Conservation (phyloP, 2,113 vertebrate genomes). For the Xiphophorus maculatus region DNA sequence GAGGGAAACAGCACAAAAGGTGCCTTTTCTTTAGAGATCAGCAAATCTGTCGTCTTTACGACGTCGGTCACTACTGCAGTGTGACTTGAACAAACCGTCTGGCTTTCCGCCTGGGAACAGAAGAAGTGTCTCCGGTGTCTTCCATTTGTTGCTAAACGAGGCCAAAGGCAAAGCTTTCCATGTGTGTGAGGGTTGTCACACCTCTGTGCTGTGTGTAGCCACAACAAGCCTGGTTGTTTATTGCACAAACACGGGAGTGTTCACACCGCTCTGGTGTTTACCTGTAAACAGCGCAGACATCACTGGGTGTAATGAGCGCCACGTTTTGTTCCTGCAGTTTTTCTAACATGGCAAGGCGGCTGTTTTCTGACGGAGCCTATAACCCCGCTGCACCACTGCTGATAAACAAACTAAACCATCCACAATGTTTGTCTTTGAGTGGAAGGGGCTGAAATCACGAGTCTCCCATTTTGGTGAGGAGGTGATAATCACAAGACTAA, state of each 20-base stretch:
- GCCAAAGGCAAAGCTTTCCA: constrained; percentile 63
- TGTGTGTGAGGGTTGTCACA: constrained; percentile 66
- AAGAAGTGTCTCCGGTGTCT: constrained; percentile 51
- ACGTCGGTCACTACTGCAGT: constrained; percentile 44
- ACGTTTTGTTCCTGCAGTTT: constrained; percentile 5
- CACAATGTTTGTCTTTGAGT: constrained; percentile 52
- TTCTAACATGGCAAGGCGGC: not conserved
- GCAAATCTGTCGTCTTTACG: constrained; percentile 55
- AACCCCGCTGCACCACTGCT: not conserved
- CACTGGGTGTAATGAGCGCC: constrained; percentile 11
- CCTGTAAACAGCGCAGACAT: constrained; percentile 72
- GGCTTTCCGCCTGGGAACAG: constrained; percentile 71
- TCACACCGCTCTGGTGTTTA: constrained; percentile 66
- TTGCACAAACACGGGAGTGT: constrained; percentile 71
- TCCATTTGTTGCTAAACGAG: constrained; percentile 51
- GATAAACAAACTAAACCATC: constrained; percentile 34
- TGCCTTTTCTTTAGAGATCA: constrained; percentile 18
- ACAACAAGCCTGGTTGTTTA: constrained; percentile 79
- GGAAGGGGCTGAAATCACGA: constrained; percentile 54
- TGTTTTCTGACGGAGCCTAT: constrained; percentile 27
- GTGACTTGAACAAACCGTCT: constrained; percentile 66
- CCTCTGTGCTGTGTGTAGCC: constrained; percentile 74
- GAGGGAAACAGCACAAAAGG: constrained; percentile 37
- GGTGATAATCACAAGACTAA: constrained; percentile 70
- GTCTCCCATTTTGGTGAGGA: constrained; percentile 62